Percentiles rank a stretch among this genome's conserved stretches.
Conservation (phyloP, 2,888 invertebrate genomes). For the Spodoptera exigua region DNA sequence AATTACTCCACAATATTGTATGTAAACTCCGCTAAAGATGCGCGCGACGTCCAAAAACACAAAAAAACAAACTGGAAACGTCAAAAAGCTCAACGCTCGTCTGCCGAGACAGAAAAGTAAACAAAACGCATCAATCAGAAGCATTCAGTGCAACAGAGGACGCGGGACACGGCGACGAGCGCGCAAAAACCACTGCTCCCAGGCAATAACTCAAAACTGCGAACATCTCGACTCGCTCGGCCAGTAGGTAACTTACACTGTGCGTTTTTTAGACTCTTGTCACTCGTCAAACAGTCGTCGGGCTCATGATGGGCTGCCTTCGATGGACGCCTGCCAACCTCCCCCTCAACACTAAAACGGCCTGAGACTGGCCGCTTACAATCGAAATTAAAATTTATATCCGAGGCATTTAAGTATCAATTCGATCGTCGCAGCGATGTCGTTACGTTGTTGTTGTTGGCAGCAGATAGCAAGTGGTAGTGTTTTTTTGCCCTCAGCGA, state of each 20-base stretch:
- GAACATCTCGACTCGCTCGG: constrained; percentile 69
- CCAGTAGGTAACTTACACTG: constrained; percentile 82
- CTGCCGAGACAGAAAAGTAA: constrained; percentile 69
- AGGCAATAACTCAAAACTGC: constrained; percentile 84
- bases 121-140: constrained; percentile 77
- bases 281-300: constrained; percentile 87
- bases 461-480: constrained; percentile 75
- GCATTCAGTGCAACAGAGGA: constrained; percentile 52
- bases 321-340: constrained; percentile 87
- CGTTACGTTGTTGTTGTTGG: constrained; percentile 60
- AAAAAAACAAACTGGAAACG: constrained; percentile 61
- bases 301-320: constrained; percentile 86
- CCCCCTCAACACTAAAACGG: constrained; percentile 54
- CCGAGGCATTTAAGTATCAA: constrained; percentile 50
- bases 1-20: constrained; percentile 56
- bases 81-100: constrained; percentile 60
- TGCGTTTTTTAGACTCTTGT: constrained; percentile 84
- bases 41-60: constrained; percentile 50
- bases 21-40: constrained; percentile 57
- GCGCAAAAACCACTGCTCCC: constrained; percentile 67
- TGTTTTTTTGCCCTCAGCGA: constrained; percentile 88
- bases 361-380: constrained; percentile 40
- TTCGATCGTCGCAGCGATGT: constrained; percentile 36
- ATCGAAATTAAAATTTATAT: constrained; percentile 45
- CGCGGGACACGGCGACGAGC: constrained; percentile 53